phyloP scores from a whole-genome alignment of 2,113 vertebrate genomes.

The Bujurquina vittata region DNA sequence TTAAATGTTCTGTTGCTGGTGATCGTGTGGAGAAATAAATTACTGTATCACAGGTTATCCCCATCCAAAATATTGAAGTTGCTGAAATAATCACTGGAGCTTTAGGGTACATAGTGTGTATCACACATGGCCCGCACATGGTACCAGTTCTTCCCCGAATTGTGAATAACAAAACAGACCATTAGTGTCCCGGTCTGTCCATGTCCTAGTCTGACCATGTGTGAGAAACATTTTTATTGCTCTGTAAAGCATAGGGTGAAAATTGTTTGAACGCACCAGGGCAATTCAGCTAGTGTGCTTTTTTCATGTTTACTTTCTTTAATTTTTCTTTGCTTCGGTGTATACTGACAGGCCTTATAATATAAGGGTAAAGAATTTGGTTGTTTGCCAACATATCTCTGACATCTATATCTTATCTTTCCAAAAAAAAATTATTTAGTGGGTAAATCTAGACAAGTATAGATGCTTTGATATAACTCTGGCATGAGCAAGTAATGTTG shows the following conservation, averaged over 20 bases:
- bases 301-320: neutral
- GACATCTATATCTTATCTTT: constrained; percentile 1
- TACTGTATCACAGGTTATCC: neutral
- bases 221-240: constrained; percentile 44
- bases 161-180: constrained; percentile 17
- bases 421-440: constrained; percentile 20
- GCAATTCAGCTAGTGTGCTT: neutral
- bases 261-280: constrained; percentile 1
- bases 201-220: neutral
- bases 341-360: neutral
- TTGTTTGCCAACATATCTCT: neutral
- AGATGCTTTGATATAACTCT: constrained; percentile 48
- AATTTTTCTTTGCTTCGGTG: neutral
- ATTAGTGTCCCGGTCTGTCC: constrained; percentile 23
- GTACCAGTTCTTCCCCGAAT: constrained; percentile 28
- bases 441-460: constrained; percentile 37
- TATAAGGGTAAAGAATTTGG: neutral
- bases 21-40: neutral
- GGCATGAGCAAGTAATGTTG: constrained; percentile 3
- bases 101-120: neutral
- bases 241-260: constrained; percentile 29
- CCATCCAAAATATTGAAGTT: neutral
- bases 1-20: neutral
- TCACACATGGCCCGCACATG: constrained; percentile 65
- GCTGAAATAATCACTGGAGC: neutral